Evolutionary conservation across 2,113 vertebrate species (phyloP).

Genomic region (Motacilla tschutschensis): DNA sequence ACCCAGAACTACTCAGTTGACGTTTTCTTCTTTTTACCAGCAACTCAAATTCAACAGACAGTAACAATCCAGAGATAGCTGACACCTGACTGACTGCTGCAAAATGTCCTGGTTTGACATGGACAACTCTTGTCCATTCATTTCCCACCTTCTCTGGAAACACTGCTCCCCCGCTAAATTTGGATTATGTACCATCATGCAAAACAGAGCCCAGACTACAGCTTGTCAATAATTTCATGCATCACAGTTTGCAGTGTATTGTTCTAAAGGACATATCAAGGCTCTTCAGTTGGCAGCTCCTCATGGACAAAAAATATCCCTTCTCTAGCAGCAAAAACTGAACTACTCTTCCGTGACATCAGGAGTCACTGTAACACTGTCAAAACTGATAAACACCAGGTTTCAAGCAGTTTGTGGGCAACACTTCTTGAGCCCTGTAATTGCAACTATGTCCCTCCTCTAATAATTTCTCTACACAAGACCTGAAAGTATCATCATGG

Average conservation of each 20-base stretch:
- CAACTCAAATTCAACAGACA: neutral
- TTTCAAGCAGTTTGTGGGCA: neutral
- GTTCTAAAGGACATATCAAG: neutral
- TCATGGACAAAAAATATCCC: neutral
- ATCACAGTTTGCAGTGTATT: neutral
- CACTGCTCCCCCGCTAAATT: neutral
- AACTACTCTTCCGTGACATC: neutral
- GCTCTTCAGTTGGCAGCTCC: neutral
- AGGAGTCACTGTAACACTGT: neutral
- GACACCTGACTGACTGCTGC: neutral
- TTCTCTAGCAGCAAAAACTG: neutral
- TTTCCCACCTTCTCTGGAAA: neutral
- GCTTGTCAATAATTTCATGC: neutral
- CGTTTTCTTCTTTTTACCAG: neutral
- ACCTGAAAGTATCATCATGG: neutral
- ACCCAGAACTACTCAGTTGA: neutral
- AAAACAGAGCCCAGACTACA: neutral
- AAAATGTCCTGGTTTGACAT: neutral
- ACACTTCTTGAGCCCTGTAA: neutral
- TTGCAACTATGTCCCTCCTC: fast-evolving
- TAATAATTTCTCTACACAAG: neutral
- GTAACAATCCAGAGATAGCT: neutral
- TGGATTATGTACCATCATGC: neutral
- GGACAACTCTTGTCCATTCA: neutral
- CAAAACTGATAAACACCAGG: fast-evolving